A percentile compares a stretch with the other conserved stretches of the same genome.
Evolutionary conservation across 2,113 vertebrate species (phyloP).

Genomic region (Microcebus jonahi): DNA sequence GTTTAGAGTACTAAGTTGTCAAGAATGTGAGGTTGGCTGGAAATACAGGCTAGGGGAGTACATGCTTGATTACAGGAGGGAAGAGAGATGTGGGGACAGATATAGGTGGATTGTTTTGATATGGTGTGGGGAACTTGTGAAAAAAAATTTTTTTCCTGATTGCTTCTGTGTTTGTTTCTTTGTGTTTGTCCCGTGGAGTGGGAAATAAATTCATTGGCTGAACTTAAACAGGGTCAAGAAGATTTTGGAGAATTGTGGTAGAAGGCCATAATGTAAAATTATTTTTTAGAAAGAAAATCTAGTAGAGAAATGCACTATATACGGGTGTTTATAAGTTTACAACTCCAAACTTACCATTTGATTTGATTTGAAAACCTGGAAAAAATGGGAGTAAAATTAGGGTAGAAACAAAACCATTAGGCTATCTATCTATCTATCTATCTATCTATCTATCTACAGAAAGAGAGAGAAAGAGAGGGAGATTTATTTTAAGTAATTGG

Average conservation of each 20-base stretch:
- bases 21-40: accelerated
- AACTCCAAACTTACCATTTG: neutral
- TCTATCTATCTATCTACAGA: neutral
- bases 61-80: neutral
- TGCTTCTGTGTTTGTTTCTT: neutral
- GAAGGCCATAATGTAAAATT: neutral
- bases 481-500: neutral
- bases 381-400: neutral
- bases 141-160: neutral
- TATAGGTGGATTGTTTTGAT: neutral
- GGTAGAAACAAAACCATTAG: neutral
- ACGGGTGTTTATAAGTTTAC: neutral
- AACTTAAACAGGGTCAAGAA: neutral
- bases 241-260: neutral
- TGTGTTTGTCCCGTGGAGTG: neutral
- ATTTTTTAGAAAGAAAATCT: neutral
- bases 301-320: neutral
- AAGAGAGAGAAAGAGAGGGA: too few species aligned
- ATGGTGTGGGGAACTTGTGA: neutral
- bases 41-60: neutral
- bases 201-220: neutral
- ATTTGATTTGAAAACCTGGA: neutral
- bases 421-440: neutral
- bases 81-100: neutral
- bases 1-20: neutral